These are phyloP conservation scores for Tachina grossa DNA, from an alignment of 2,888 invertebrate species.

Conservation along the genomic window DNA sequence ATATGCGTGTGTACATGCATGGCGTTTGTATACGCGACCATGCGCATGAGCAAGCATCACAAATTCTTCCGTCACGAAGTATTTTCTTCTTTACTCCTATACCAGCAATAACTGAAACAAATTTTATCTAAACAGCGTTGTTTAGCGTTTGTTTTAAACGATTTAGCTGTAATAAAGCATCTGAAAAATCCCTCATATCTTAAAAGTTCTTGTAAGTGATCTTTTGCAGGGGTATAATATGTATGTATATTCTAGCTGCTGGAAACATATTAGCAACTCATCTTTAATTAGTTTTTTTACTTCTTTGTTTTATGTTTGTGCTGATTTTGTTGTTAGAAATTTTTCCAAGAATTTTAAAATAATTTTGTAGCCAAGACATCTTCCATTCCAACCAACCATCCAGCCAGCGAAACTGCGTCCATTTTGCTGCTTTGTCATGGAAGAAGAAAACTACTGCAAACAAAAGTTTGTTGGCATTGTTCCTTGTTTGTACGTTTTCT, in stretches of 20 bases:
- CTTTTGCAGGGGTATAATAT: too few relatives aligned
- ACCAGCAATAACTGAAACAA: too few relatives aligned
- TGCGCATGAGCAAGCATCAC: too few relatives aligned
- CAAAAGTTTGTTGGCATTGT: conserved; percentile 64
- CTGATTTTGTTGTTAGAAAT: conserved; percentile 52
- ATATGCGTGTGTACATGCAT: too few relatives aligned
- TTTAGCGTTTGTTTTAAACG: too few relatives aligned
- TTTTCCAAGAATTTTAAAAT: conserved; percentile 8
- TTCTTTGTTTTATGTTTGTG: conserved; percentile 19
- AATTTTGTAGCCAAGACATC: conserved; percentile 29
- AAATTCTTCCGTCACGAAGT: too few relatives aligned
- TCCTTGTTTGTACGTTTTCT: conserved; percentile 37
- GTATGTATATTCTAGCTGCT: not conserved
- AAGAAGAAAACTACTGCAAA: conserved; percentile 40
- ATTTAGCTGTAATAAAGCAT: too few relatives aligned
- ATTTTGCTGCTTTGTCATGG: conserved; percentile 23
- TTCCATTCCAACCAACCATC: not conserved
- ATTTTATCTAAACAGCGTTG: too few relatives aligned
- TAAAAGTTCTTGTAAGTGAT: too few relatives aligned
- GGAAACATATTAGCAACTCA: conserved; percentile 2
- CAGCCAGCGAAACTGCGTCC: not conserved
- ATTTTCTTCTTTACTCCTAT: too few relatives aligned
- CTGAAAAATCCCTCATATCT: too few relatives aligned
- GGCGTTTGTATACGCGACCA: too few relatives aligned
- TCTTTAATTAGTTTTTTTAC: conserved; percentile 53